Evolutionary conservation across 2,797 vertebrate genomes (phyloP), one percentile per base, ranked within the genome.

Genomic region (Adelosebastes latens): DNA sequence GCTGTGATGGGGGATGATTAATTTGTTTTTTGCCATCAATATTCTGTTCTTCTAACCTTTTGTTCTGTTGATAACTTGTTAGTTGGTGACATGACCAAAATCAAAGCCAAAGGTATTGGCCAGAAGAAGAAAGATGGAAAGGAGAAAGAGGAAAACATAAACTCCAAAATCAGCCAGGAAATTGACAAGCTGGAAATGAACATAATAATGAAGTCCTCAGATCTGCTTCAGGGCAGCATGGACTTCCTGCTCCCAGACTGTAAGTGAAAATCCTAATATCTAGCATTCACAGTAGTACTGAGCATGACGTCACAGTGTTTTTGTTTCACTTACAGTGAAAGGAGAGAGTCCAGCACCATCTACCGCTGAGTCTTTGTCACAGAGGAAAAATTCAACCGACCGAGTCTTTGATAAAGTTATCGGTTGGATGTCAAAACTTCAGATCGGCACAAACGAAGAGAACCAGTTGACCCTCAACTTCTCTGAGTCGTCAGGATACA

Each of bases 401-500:
- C 36, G 22, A 49, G 46, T 20, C 29, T 79, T 82, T 36, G 18
- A 81, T 0, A 80, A 83, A 62, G 63, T 88, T 46, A 39, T 83
- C 16, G 0, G 8, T 2, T 90, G 92, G 87, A 53, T 92, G 24
- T 72, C 73, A 6, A 32, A 39, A 0, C 63, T 89, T 46, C 69
- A 86, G 11, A 53, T 86, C 8, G 2, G 36, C 62, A 83, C 9
- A 25, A 76, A 82, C 34, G 3, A 2, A 1, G 85, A 86, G 0
- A 72, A 79, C 67, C 52, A 85, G 69, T 3, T 79, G 66, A 84
- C 75, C 1, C 55, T 90, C 20, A 75, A 75, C 69, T 88, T 82
- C 66, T 88, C 88, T 66, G 5, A 78, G 67, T 71, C 88, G 0
- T 87, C 90, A n/a, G 91, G 62, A 8, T 90, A 91, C 59, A n/a